These are phyloP conservation scores for Aporophyla lueneburgensis DNA, from an alignment of 2,888 invertebrate genomes.

Conservation along the genomic window DNA sequence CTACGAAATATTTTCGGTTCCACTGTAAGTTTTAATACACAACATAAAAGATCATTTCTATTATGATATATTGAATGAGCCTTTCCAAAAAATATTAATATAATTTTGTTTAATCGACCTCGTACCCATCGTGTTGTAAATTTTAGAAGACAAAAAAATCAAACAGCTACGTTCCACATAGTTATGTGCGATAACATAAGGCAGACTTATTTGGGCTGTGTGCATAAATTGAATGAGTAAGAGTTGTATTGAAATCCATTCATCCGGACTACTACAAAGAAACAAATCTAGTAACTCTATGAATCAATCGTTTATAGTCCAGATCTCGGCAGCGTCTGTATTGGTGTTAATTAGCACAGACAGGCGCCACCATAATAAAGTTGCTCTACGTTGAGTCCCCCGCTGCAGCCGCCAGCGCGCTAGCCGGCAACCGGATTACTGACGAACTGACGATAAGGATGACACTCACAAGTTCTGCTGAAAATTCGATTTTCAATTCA, in stretches of 20 bases:
- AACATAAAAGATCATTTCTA: no score
- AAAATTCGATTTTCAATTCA: no score
- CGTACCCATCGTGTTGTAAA: no score
- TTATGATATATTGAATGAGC: no score
- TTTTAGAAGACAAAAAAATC: no score
- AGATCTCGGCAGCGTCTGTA: background rate
- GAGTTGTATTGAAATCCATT: background rate
- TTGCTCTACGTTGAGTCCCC: background rate
- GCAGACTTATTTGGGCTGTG: no score
- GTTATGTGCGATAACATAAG: background rate
- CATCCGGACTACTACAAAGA: background rate
- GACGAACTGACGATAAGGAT: background rate
- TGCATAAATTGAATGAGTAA: background rate
- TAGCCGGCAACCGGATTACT: background rate
- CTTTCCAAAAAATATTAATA: no score
- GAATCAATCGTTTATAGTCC: background rate
- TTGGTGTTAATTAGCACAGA: constrained; percentile 13
- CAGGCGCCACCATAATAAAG: background rate
- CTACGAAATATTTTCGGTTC: no score
- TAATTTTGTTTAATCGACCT: no score
- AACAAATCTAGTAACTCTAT: background rate
- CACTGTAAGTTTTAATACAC: no score
- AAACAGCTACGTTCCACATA: no score
- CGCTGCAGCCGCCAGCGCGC: background rate
- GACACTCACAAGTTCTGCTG: background rate